These are phyloP conservation scores for Cryptocheilus praepositus DNA, from an alignment of 2,888 invertebrate genomes.

Conservation along the genomic window DNA sequence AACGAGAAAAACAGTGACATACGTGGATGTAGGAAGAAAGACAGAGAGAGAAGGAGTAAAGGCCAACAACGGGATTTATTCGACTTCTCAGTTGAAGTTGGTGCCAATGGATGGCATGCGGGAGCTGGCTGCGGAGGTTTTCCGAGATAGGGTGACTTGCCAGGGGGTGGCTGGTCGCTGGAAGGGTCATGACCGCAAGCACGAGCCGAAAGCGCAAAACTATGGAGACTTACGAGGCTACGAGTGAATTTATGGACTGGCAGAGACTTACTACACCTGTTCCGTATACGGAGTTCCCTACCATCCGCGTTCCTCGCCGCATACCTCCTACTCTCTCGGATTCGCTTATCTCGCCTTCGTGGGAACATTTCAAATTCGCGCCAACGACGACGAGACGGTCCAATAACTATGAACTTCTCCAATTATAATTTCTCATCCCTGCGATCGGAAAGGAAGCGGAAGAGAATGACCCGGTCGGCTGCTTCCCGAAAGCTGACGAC, in stretches of 20 bases:
- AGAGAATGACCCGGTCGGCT: constrained; percentile 34
- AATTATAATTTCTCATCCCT: constrained; percentile 44
- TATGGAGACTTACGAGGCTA: constrained; percentile 43
- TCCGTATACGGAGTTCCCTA: constrained; percentile 18
- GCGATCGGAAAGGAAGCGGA: constrained; percentile 39
- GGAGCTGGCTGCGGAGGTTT: constrained; percentile 11
- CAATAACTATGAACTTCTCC: constrained; percentile 52
- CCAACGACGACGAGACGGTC: constrained; percentile 24
- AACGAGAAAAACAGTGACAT: constrained; percentile 24
- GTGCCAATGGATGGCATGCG: constrained; percentile 1
- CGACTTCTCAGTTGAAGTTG: constrained; percentile 29
- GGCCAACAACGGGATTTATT: constrained; percentile 32
- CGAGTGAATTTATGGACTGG: constrained; percentile 47
- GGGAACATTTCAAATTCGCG: constrained; percentile 32
- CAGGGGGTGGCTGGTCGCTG: constrained; percentile 2
- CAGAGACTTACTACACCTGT: constrained; percentile 47
- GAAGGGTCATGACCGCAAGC: constrained; percentile 29
- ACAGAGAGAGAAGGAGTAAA: constrained; percentile 16
- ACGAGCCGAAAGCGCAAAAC: constrained; percentile 43
- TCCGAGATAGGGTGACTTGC: neutral
- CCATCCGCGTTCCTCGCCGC: constrained; percentile 2
- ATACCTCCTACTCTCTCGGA: neutral
- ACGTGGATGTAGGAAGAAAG: constrained; percentile 15
- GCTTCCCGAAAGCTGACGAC: constrained; percentile 34
- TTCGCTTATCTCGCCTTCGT: neutral